These are phyloP conservation scores for Chloromyia formosa DNA, from an alignment of 2,888 invertebrate genomes.

Conservation along the genomic window DNA sequence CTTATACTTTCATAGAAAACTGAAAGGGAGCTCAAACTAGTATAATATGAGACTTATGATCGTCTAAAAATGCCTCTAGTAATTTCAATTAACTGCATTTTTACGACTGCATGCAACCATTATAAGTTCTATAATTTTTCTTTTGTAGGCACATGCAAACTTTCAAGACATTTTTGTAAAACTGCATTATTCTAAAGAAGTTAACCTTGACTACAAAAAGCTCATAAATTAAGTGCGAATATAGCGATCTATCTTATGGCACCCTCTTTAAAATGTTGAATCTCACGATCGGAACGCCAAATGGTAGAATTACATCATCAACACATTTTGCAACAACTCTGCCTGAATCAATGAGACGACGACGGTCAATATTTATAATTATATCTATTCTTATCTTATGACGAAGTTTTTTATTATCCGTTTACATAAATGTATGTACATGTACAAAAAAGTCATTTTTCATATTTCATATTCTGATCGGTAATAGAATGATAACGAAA, in stretches of 20 bases:
- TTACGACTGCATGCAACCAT: too few species aligned
- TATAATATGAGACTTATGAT: too few species aligned
- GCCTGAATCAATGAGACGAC: neutral
- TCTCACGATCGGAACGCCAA: neutral
- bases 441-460: neutral
- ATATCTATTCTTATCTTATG: conserved; percentile 3
- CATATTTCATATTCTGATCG: neutral
- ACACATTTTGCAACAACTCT: neutral
- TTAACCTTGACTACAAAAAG: conserved; percentile 16
- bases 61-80: too few species aligned
- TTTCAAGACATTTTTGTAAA: neutral
- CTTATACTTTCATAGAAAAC: too few species aligned
- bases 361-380: neutral
- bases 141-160: neutral
- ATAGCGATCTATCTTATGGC: conserved; percentile 20
- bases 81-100: too few species aligned
- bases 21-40: too few species aligned
- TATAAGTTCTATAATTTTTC: neutral
- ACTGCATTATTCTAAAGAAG: conserved; percentile 4
- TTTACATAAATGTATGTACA: neutral
- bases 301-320: conserved; percentile 15
- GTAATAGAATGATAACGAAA: too few species aligned
- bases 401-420: neutral
- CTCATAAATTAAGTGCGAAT: neutral
- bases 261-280: neutral